Base-by-base conservation (phyloP, 2,888 invertebrate species). In the Agrotis ipsilon region DNA sequence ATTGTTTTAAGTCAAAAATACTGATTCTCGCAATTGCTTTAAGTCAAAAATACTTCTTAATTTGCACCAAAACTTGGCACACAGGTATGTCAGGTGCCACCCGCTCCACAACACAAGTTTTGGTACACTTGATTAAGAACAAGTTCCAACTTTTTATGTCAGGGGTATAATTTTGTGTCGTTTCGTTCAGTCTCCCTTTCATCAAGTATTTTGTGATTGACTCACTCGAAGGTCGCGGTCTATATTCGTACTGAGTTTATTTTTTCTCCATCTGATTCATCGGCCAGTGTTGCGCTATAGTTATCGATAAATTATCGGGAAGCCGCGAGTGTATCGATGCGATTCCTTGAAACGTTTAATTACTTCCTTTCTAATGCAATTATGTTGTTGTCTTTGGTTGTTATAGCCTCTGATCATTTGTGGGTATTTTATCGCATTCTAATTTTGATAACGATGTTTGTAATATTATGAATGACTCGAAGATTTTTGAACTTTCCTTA, bases 211-310 rank as follows among this genome's bases (percentile, higher is more conserved):
- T 78, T 78, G 57, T 73, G 82, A 80, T 89, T 90, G 91, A 91
- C 90, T 92, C 89, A 84, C 81, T 65, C 87, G 92, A 94, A 94
- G 94, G 94, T 91, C 93, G 85, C 83, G 83, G 66, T 85, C 90
- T 93, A 92, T 91, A 91, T 92, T 89, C 81, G 90, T 88, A 83
- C 74, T 79, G 84, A 83, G 86, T 85, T 86, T 85, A 84, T 83
- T 91, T 91, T 92, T 90, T 88, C 81, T 81, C 72, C 76, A 80
- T 49, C 85, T 90, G 89, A 91, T 85, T 90, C 90, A 89, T 85
- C 84, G 51, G 55, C 45, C 81, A 90, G 90, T 87, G 89, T 62
- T 86, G 89, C 57, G 58, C 76, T n/a, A 19, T 73, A 60, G 54
- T 78, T 83, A 80, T 88, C 85, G 86, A 87, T 84, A 70, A 75